A percentile compares a stretch with the other conserved stretches of the same genome.
phyloP scores from a whole-genome alignment of 2,113 vertebrate species.

The Diphyllodes magnificus region DNA sequence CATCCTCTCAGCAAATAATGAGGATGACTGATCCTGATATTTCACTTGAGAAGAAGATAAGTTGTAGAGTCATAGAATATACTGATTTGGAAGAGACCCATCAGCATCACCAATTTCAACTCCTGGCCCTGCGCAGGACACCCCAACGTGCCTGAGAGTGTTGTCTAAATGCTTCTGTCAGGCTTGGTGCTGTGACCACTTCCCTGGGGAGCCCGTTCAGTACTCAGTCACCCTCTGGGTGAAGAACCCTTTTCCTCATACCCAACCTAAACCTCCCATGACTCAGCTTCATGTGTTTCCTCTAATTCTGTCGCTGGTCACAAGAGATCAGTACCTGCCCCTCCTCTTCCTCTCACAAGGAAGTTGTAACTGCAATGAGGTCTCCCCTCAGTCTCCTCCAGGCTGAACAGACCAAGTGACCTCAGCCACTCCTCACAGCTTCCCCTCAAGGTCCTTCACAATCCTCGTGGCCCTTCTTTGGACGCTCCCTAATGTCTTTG shows the following conservation, averaged over 20 bases:
- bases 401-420: neutral
- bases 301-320: neutral
- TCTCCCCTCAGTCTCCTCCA: neutral
- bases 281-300: neutral
- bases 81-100: neutral
- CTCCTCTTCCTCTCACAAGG: neutral
- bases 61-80: neutral
- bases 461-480: rapidly evolving
- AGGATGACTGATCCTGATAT: neutral
- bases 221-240: neutral
- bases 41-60: neutral
- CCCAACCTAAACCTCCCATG: neutral
- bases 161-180: neutral
- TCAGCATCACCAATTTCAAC: neutral
- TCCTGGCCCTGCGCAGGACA: neutral
- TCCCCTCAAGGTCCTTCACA: too few relatives aligned
- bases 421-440: neutral
- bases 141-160: neutral
- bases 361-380: too few relatives aligned
- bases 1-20: neutral
- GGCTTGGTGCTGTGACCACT: neutral
- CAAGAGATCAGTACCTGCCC: neutral
- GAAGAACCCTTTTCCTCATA: neutral
- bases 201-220: neutral
- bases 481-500: neutral